Percentiles rank a stretch among this genome's conserved stretches.
phyloP scores from a whole-genome alignment of 2,113 vertebrate genomes.

The human region DNA sequence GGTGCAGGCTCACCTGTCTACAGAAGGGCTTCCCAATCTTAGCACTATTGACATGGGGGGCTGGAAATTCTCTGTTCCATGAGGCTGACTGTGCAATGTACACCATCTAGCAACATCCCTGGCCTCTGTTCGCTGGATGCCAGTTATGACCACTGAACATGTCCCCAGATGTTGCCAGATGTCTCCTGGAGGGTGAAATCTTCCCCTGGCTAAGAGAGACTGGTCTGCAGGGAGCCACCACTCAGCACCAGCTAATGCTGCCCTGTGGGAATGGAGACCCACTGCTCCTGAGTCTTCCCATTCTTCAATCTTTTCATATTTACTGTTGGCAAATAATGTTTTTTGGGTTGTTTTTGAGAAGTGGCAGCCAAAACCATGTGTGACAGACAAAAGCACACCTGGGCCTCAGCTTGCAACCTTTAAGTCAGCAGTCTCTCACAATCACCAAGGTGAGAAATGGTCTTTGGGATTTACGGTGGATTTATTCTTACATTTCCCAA shows the following conservation, averaged over 20 bases:
- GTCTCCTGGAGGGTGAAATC: neutral
- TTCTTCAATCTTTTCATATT: neutral
- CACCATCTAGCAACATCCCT: neutral
- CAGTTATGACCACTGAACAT: neutral
- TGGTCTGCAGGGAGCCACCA: fast-evolving
- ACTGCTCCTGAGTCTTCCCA: fast-evolving
- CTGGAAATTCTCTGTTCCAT: neutral
- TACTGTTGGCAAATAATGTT: neutral
- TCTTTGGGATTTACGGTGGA: too few relatives aligned
- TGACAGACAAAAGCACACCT: neutral
- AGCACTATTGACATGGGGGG: fast-evolving
- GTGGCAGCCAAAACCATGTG: neutral
- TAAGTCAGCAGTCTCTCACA: fast-evolving
- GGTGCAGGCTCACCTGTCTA: fast-evolving
- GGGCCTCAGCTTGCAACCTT: fast-evolving
- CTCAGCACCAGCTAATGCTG: fast-evolving
- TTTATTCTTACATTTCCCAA: neutral
- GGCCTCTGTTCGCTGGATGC: neutral
- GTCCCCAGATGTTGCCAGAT: neutral
- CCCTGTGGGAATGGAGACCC: fast-evolving
- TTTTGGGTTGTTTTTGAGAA: neutral
- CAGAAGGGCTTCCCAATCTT: fast-evolving
- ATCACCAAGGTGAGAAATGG: neutral
- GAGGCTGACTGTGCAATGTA: neutral
- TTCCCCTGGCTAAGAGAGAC: fast-evolving